Base-by-base conservation (phyloP, 1,140 invertebrate genomes). In the Eriocheir sinensis region DNA sequence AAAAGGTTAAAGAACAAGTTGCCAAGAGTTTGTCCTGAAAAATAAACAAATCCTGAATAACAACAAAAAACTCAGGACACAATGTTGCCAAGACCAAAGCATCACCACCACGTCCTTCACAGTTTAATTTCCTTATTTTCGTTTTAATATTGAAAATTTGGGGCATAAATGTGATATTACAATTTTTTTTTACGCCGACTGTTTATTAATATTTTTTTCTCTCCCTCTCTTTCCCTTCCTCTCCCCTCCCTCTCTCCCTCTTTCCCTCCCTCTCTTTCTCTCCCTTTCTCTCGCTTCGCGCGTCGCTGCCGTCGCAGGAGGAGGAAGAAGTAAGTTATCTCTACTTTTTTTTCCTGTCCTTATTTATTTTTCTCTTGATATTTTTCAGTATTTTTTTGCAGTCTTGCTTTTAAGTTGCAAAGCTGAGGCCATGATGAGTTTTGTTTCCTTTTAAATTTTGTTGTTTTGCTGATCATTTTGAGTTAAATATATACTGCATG, bases 271-370 rank as follows among this genome's bases (percentile, higher is more conserved):
- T 86, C 83, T 38, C 30, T 91, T 36, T 83, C 86, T 89, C 53
- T 53, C 38, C 36, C 48, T 91, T 72, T 38, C 38, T 53, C 72
- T 80, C 60, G 8, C 80, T 53, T 41, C 80, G 53, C 93, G 30
- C 21, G 15, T 30, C 36, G 40, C 32, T 30, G 60, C 36, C 89
- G 40, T 86, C 38, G 38, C 44, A 95, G 95, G 95, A 95, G 92
- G 95, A 95, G 91, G 92, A 95, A 92, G 95, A 95, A 95, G 95
- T 95, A 92, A 95, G 95, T 93, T 85, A 88, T n/a, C 36, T 72
- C 8, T 86, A 36, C 4, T 85, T 32, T 94, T 81, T 17, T 41
- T 91, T 40, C n/a, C 30, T 88, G 12, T 60, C 34, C 91, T 34
- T 48, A 60, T 85, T 38, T 80, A 27, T 34, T 32, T 60, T 2